Evolutionary conservation across 2,888 invertebrate genomes (phyloP).

Genomic region (Alcis repandata): DNA sequence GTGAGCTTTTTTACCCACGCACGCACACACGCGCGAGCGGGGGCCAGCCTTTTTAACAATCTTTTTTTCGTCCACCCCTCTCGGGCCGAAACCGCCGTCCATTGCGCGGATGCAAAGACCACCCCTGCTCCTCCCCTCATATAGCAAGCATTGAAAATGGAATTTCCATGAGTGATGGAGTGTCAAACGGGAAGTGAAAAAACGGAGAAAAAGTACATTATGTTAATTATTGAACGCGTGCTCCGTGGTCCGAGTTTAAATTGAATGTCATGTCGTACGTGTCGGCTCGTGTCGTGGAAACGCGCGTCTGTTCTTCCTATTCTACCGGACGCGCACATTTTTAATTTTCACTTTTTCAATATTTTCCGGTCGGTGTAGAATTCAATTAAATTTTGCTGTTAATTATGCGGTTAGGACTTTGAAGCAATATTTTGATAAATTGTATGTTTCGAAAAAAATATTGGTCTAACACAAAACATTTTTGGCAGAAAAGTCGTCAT

Average conservation of each 20-base stretch:
- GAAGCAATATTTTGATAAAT: background rate
- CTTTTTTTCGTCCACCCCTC: conserved; percentile 84
- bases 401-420: conserved; percentile 18
- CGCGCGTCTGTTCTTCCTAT: conserved; percentile 64
- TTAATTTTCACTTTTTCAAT: conserved; percentile 61
- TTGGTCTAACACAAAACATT: too few relatives aligned
- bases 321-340: conserved; percentile 55
- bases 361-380: conserved; percentile 32
- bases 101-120: conserved; percentile 86
- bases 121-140: conserved; percentile 78
- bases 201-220: conserved; percentile 86
- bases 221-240: conserved; percentile 85
- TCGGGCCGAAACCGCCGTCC: conserved; percentile 83
- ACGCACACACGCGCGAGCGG: conserved; percentile 82
- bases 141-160: conserved; percentile 85
- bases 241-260: conserved; percentile 80
- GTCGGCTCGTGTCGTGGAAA: conserved; percentile 60
- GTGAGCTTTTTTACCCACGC: conserved; percentile 85
- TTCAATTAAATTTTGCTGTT: conserved; percentile 37
- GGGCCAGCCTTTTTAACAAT: conserved; percentile 86
- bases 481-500: too few relatives aligned
- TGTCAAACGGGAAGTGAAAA: conserved; percentile 86
- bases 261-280: conserved; percentile 83
- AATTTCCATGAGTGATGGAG: conserved; percentile 87
- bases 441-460: background rate